Percentiles rank a stretch among this genome's conserved stretches.
These are phyloP conservation scores for Lordiphosa andalusiaca DNA, from an alignment of 2,888 invertebrate genomes.

Conservation along the genomic window DNA sequence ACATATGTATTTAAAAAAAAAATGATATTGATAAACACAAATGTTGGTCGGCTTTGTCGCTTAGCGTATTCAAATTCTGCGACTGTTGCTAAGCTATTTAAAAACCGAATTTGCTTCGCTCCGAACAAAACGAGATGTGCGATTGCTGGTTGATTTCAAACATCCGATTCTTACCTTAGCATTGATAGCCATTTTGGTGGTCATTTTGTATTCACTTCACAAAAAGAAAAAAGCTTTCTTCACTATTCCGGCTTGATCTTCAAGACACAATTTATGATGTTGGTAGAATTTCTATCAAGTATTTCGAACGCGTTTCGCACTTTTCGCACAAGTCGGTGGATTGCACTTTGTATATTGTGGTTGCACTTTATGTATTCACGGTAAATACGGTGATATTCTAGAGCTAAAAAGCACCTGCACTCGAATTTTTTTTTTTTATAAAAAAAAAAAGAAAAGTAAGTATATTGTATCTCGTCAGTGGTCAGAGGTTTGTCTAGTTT, in stretches of 20 bases:
- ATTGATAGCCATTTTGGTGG: slow-evolving; percentile 77
- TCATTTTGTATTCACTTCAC: slow-evolving; percentile 51
- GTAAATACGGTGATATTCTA: background rate
- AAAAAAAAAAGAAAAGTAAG: too few species aligned
- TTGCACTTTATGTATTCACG: background rate
- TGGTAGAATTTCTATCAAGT: too few species aligned
- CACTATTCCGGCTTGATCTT: slow-evolving; percentile 33
- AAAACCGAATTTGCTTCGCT: background rate
- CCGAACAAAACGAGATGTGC: background rate
- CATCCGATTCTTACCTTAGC: slow-evolving; percentile 67
- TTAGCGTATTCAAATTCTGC: slow-evolving; percentile 7
- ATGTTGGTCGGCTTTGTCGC: background rate
- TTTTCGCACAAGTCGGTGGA: too few species aligned
- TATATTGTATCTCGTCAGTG: slow-evolving; percentile 12
- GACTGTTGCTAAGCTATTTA: slow-evolving; percentile 23
- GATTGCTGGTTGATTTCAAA: slow-evolving; percentile 10
- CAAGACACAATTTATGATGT: too few species aligned
- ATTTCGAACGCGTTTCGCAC: slow-evolving; percentile 7
- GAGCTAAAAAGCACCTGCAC: too few species aligned
- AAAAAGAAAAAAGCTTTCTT: slow-evolving; percentile 35
- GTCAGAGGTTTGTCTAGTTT: slow-evolving; percentile 27
- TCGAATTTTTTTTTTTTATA: too few species aligned
- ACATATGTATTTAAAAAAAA: too few species aligned
- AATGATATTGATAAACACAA: background rate
- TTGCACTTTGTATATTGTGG: too few species aligned